These are phyloP conservation scores for Drosophila histrio DNA, from an alignment of 2,888 invertebrate species.

Conservation along the genomic window DNA sequence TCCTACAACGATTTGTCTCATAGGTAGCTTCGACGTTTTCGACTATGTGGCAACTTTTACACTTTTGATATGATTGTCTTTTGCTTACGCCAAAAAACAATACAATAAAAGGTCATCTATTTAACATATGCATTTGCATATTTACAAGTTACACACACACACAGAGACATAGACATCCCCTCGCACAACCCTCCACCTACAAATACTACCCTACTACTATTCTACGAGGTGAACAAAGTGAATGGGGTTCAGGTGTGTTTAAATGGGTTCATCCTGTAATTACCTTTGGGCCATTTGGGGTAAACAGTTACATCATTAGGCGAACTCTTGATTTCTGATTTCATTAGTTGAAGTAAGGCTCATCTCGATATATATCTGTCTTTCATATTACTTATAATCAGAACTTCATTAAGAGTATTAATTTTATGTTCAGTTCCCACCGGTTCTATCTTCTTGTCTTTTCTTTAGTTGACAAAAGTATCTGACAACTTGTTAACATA, in stretches of 20 bases:
- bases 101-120: conserved; percentile 61
- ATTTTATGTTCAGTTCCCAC: not conserved
- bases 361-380: not conserved
- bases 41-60: conserved; percentile 62
- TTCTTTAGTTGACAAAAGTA: too few species aligned
- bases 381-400: not conserved
- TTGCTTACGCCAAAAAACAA: conserved; percentile 47
- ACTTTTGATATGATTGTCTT: conserved; percentile 67
- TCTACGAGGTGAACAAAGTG: not conserved
- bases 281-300: conserved; percentile 36
- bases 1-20: not conserved
- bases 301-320: conserved; percentile 25
- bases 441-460: not conserved
- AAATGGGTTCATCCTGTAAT: conserved; percentile 28
- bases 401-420: not conserved
- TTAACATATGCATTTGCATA: conserved; percentile 64
- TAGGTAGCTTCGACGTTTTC: conserved; percentile 8
- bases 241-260: conserved; percentile 14
- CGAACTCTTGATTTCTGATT: not conserved
- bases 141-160: conserved; percentile 43
- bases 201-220: not conserved
- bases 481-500: too few species aligned
- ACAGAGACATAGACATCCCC: too few species aligned
- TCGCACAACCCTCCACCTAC: not conserved
- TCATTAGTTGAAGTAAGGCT: not conserved